phyloP scores from a whole-genome alignment of 2,888 invertebrate species.

The Drosophila hawaiiensis region DNA sequence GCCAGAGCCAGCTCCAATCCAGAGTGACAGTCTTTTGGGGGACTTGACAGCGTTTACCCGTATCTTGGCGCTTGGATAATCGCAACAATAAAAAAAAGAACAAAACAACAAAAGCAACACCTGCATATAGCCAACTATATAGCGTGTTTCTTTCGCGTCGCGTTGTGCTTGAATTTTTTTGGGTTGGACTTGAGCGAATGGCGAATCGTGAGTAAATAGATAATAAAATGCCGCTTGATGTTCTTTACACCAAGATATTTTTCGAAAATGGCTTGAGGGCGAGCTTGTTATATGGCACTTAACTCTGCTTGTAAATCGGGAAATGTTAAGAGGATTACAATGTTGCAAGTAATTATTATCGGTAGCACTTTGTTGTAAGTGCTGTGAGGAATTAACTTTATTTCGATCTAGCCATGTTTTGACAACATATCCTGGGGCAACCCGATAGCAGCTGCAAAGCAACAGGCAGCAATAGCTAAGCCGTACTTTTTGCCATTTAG shows the following conservation, averaged over 20 bases:
- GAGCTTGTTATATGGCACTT: slow-evolving; percentile 45
- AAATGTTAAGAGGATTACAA: slow-evolving; percentile 78
- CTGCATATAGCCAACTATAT: slow-evolving; percentile 14
- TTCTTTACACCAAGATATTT: slow-evolving; percentile 41
- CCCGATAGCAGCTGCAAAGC: slow-evolving; percentile 5
- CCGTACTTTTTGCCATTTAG: slow-evolving; percentile 69
- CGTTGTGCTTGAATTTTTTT: slow-evolving; percentile 5
- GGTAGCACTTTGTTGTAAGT: slow-evolving; percentile 47
- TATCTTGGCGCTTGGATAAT: slow-evolving; percentile 34
- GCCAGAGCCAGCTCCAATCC: slow-evolving; percentile 21
- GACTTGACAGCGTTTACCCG: slow-evolving; percentile 76
- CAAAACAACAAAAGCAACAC: neutral
- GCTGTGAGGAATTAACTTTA: slow-evolving; percentile 76
- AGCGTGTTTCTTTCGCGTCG: slow-evolving; percentile 18
- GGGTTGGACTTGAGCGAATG: slow-evolving; percentile 30
- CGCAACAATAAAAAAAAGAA: neutral
- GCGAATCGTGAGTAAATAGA: slow-evolving; percentile 60
- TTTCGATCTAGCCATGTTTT: slow-evolving; percentile 76
- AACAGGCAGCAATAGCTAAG: slow-evolving; percentile 33
- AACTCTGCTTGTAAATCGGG: slow-evolving; percentile 72
- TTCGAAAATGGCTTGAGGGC: neutral
- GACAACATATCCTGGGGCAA: slow-evolving; percentile 43
- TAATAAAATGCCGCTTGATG: slow-evolving; percentile 42
- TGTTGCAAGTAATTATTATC: slow-evolving; percentile 79
- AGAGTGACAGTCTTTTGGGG: slow-evolving; percentile 65